A percentile compares a stretch with the other conserved stretches of the same genome.
Evolutionary conservation across 2,113 vertebrate species (phyloP).

Genomic region (Clinocottus analis): DNA sequence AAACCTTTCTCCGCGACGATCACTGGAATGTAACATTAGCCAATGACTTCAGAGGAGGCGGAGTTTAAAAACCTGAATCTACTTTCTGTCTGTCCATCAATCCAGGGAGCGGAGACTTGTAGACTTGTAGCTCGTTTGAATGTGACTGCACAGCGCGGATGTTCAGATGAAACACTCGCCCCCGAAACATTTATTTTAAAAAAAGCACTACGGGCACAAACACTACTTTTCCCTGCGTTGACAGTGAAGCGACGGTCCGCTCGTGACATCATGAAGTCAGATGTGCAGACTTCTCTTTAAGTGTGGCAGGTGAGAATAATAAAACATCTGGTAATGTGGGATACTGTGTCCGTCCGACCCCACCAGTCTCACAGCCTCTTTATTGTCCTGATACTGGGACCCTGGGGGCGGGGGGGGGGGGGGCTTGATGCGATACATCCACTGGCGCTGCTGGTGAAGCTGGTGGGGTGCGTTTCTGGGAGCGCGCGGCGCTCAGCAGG

Average conservation of each 20-base stretch:
- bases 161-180: constrained; percentile 24
- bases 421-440: background rate
- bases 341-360: background rate
- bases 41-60: constrained; percentile 58
- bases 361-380: background rate
- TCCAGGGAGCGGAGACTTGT: constrained; percentile 42
- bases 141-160: constrained; percentile 7
- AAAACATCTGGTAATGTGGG: constrained; percentile 13
- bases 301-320: constrained; percentile 17
- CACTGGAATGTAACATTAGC: constrained; percentile 82
- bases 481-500: constrained; percentile 16
- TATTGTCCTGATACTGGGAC: constrained; percentile 7
- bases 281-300: constrained; percentile 1
- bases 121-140: constrained; percentile 22
- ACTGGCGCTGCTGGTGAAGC: background rate
- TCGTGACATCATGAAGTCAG: constrained; percentile 10
- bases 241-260: background rate
- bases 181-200: constrained; percentile 21
- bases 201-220: constrained; percentile 33
- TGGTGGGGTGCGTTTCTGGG: constrained; percentile 1
- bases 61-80: constrained; percentile 27
- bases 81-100: constrained; percentile 38
- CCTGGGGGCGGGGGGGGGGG: background rate
- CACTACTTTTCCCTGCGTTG: background rate
- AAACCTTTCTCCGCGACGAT: constrained; percentile 62